Evolutionary conservation across 35 echinoderm and acorn worm species (phyloP), one percentile per base, ranked within the genome.

Genomic region (Apostichopus californicus): DNA sequence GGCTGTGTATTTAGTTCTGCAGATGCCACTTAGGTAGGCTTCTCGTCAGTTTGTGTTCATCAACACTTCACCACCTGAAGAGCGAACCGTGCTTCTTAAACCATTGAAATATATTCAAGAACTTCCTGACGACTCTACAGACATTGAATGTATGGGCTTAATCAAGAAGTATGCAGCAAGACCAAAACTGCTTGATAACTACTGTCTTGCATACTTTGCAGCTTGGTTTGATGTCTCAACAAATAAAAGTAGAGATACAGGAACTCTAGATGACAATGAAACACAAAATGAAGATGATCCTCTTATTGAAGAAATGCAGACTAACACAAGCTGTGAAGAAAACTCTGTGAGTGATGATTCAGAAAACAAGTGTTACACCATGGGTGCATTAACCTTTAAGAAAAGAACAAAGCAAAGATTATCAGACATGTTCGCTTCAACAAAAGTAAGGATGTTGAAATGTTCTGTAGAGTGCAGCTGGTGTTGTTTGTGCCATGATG

Each of bases 1-100:
- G 61, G 94, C 89, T 75, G 90, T 91, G 15, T 95, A 95, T 88
- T 59, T 92, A 5, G 82, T 90, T 75, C 90, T 95, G 13, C 94
- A 95, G 52, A 77, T 95, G 55, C 60, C 94, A 57, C 68, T 95
- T 54, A 91, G 77, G 57, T 56, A 92, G 56, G 89, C 89, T 73
- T 78, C 90, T 6, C 78, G 94, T 26, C 58, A 95, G 81, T 80
- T 95, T 86, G 82, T 95, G 53, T 95, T 95, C 23, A 92, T 95
- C 17, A 87, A 95, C 57, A 92, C 94, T 18, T 95, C 94, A 58
- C 63, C 70, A 79, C 90, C 94, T 59, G 90, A 95, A 78, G 65
- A 95, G 5, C 66, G 94, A 24, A 91, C 82, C 14, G 77, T 92
- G 6, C 82, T 95, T 55, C 54, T 95, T 59, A 95, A 95, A 95